phyloP scores from a whole-genome alignment of 2,888 invertebrate species.

The Xylocampa areola region DNA sequence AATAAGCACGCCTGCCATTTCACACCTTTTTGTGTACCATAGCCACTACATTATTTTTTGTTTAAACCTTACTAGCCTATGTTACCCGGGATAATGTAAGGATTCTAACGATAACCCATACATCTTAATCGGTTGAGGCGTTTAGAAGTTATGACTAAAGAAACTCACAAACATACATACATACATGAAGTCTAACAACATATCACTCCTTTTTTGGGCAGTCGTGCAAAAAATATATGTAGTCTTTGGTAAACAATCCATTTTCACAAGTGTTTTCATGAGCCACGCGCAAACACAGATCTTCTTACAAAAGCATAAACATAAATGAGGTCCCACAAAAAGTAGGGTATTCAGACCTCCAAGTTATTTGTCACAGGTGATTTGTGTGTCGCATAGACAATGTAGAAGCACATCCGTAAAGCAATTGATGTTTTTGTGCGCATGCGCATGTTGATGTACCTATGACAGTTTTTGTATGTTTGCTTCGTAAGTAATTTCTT shows the following conservation, averaged over 20 bases:
- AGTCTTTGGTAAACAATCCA: conserved; percentile 1
- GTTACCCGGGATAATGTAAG: too few relatives aligned
- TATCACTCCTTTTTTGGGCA: too few relatives aligned
- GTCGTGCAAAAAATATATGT: too few relatives aligned
- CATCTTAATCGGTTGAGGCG: too few relatives aligned
- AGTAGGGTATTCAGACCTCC: conserved; percentile 39
- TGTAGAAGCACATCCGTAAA: conserved; percentile 29
- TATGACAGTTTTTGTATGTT: conserved; percentile 19
- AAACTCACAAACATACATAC: too few relatives aligned
- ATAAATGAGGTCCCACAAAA: conserved; percentile 41
- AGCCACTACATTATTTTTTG: too few relatives aligned
- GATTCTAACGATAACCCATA: too few relatives aligned
- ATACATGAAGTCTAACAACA: too few relatives aligned
- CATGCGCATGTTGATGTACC: conserved; percentile 15
- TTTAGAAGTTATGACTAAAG: too few relatives aligned
- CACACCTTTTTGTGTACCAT: too few relatives aligned
- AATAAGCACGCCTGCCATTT: too few relatives aligned
- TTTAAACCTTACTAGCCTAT: too few relatives aligned
- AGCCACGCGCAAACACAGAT: conserved; percentile 3
- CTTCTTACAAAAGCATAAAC: conserved; percentile 9
- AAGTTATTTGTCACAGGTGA: conserved; percentile 33
- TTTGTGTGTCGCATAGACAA: conserved; percentile 40
- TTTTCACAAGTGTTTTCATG: conserved; percentile 2
- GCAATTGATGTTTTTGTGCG: conserved; percentile 38
- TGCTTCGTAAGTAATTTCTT: conserved; percentile 5